Base-by-base conservation (phyloP, 2,113 vertebrate species). In the Oncorhynchus keta region DNA sequence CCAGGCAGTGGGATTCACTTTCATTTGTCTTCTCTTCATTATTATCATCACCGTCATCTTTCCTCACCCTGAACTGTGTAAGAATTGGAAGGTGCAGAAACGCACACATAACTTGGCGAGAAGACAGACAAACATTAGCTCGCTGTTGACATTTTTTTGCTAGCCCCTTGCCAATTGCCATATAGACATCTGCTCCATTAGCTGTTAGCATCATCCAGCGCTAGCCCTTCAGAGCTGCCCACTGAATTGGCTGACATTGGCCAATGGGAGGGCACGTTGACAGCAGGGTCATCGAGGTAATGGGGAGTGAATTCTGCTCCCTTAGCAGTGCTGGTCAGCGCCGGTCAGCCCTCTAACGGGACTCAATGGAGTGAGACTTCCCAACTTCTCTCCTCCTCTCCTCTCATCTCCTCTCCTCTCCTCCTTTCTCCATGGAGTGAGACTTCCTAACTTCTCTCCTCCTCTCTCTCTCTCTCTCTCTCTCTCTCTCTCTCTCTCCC, bases 181-280 rank as follows among this genome's bases (percentile, higher is more conserved):
- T 30, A 18, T 68, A 28, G 28, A 35, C 28, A 32, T 68, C 72
- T 55, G 72, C 81, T 75, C 59, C 57, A 66, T 64, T 57, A 49
- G 77, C 82, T 70, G 70, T 64, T 57, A 49, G 77, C 82, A 78
- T 83, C 76, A 76, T 76, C 78, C 80, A 59, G 66, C 30, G 72
- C 16, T n/a, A 64, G 59, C 55, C 71, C 16, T 26, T 48, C 74
- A 68, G 57, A 11, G 66, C 84, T 74, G 73, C 68, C 79, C 61
- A 59, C 74, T 75, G 72, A 28, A 68, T 83, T 68, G 72, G 69
- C 68, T 68, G 22, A 71, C 70, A 72, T 18, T 39, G 72, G 72
- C 81, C 79, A 76, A 79, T 65, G 69, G 22, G 70, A 79, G 76
- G 70, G 74, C 71, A 32, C 61, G 74, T 64, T 83, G 81, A 79